Evolutionary conservation across 2,113 vertebrate genomes (phyloP), one percentile per base, ranked within the genome.

Genomic region (Genyomyrus donnyi): DNA sequence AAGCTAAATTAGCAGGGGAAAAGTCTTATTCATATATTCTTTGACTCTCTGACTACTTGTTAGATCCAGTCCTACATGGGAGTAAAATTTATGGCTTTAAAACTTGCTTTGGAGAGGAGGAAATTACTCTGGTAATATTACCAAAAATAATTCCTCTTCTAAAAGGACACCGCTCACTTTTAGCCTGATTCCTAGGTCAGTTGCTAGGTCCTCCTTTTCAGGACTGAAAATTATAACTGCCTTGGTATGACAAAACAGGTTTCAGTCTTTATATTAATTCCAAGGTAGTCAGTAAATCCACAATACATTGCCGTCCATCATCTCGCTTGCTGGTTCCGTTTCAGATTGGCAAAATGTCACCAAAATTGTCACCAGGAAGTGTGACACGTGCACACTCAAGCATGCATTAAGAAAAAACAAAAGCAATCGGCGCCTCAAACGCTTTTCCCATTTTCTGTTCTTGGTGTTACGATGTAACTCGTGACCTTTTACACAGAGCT

Each of bases 401-500:
- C 45, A 24, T 19, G 35, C 13, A 6, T 80, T 80, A 74, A 31
- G 13, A 45, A 56, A 24, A 83, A 66, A 13, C 2, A 50, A 24
- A 35, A 31, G 24, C 24, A 15, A 42, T 49, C 6, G 5, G 3
- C 15, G 11, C 56, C 19, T 15, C 15, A 10, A 45, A 24, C 3
- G 45, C 88, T 74, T 83, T 27, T 89, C 80, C 89, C 89, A 85
- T 85, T 85, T 46, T 62, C 89, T 31, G 2, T 80, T 56, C 35
- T 17, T 15, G 53, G 80, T 85, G 89, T 58, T 17, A 6, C 31
- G n/a, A 27, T 17, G 21, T 27, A 24, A 49, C 39, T 31, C 52
- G 53, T 85, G 89, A 89, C 80, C 89, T 89, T 89, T 89, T 85
- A n/a, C 49, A n/a, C 5, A 5, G 35, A 48, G 24, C 89, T 24